phyloP scores from a whole-genome alignment of 2,797 vertebrate species.

The Dryobates pubescens region DNA sequence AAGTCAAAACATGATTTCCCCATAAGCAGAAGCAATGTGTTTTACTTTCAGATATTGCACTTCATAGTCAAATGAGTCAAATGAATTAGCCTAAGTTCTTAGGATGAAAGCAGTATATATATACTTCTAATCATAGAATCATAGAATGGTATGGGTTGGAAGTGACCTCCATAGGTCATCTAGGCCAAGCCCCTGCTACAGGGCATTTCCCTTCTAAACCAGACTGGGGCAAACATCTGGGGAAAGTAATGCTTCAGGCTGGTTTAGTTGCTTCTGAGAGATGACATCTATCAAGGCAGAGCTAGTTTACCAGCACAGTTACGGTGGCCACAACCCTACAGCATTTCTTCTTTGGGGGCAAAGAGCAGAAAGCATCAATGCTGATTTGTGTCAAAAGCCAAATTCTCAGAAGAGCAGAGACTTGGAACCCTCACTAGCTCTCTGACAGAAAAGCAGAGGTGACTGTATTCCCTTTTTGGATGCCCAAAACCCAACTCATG shows the following conservation, averaged over 20 bases:
- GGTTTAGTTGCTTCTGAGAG: not conserved
- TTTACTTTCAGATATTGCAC: not conserved
- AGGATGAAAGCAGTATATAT: not conserved
- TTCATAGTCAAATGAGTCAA: not conserved
- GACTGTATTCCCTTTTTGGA: not conserved
- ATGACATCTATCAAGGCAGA: not conserved
- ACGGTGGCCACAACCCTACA: not conserved
- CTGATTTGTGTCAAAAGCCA: not conserved
- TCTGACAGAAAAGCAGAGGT: not conserved
- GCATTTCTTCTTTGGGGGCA: not conserved
- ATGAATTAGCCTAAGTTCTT: not conserved
- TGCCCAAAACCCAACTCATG: not conserved
- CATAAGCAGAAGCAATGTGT: not conserved
- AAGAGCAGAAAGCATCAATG: not conserved
- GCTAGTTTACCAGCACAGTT: not conserved
- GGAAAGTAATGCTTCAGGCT: not conserved
- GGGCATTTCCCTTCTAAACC: not conserved
- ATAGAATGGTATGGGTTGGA: no score
- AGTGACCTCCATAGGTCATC: no score
- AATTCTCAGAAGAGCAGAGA: not conserved
- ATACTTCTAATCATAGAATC: not conserved
- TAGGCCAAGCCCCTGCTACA: no score
- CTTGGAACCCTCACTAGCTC: not conserved
- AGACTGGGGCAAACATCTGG: not conserved
- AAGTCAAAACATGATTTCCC: not conserved